Evolutionary conservation across 1,140 invertebrate species (phyloP).

Genomic region (Magallana angulata): DNA sequence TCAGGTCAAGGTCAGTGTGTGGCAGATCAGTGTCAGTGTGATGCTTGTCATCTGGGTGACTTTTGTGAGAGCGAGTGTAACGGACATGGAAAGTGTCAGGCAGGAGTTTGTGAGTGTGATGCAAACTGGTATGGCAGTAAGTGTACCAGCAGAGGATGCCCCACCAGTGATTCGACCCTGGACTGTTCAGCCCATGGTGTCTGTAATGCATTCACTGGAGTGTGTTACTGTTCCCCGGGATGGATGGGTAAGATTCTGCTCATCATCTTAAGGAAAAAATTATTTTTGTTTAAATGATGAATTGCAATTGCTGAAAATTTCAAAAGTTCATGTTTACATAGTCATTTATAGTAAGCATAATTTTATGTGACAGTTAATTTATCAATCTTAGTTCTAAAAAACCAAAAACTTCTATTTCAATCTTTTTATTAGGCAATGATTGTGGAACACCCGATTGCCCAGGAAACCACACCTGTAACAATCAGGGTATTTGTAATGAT

Average conservation of each 20-base stretch:
- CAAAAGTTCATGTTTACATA: no score
- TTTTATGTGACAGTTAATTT: no score
- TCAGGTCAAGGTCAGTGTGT: slow-evolving; percentile 66
- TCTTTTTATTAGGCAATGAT: slow-evolving; percentile 58
- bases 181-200: slow-evolving; percentile 70
- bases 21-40: slow-evolving; percentile 66
- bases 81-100: slow-evolving; percentile 63
- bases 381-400: no score
- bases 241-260: slow-evolving; percentile 66
- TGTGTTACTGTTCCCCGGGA: slow-evolving; percentile 70
- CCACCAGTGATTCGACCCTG: slow-evolving; percentile 43
- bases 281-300: no score
- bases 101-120: slow-evolving; percentile 62
- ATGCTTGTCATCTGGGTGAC: slow-evolving; percentile 66
- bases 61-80: slow-evolving; percentile 72
- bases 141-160: slow-evolving; percentile 68
- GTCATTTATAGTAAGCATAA: no score
- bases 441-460: slow-evolving; percentile 69
- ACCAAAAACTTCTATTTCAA: no score
- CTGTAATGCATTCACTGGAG: slow-evolving; percentile 65
- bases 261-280: no score
- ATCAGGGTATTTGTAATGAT: slow-evolving; percentile 64
- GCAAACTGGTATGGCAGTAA: slow-evolving; percentile 64
- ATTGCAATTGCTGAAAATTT: no score
- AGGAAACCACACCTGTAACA: slow-evolving; percentile 68